phyloP scores from a whole-genome alignment of 2,113 vertebrate species.

The Gymnogyps californianus region DNA sequence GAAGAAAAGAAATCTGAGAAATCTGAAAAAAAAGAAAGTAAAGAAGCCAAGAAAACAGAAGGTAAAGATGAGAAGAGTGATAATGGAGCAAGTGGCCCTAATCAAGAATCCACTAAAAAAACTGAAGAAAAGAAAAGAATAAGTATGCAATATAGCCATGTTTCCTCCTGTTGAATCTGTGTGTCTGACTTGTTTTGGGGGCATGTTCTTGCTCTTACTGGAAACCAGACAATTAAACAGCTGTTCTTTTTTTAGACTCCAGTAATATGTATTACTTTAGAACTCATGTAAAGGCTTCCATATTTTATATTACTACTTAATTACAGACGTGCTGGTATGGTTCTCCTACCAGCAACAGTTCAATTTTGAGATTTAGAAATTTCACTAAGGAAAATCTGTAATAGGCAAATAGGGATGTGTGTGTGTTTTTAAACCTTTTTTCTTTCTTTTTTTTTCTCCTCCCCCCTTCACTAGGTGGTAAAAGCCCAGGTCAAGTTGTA shows the following conservation, averaged over 20 bases:
- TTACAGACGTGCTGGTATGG: background rate
- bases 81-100: constrained; percentile 73
- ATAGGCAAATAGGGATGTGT: background rate
- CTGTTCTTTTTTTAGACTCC: background rate
- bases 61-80: constrained; percentile 84
- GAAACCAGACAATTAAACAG: background rate
- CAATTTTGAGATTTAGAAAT: background rate
- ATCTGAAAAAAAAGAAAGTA: constrained; percentile 86
- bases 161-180: constrained; percentile 22
- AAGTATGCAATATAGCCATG: constrained; percentile 74
- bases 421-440: background rate
- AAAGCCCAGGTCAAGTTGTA: constrained; percentile 87
- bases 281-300: background rate
- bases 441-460: background rate
- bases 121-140: constrained; percentile 88
- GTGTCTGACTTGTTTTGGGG: constrained; percentile 27
- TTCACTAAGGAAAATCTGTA: background rate
- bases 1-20: constrained; percentile 95
- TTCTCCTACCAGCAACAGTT: background rate
- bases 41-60: constrained; percentile 88
- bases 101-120: constrained; percentile 81
- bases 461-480: constrained; percentile 70
- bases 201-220: background rate
- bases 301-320: background rate
- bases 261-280: background rate